Conservation (phyloP, 1,140 invertebrate genomes). For the Leptoteleia sp. region DNA sequence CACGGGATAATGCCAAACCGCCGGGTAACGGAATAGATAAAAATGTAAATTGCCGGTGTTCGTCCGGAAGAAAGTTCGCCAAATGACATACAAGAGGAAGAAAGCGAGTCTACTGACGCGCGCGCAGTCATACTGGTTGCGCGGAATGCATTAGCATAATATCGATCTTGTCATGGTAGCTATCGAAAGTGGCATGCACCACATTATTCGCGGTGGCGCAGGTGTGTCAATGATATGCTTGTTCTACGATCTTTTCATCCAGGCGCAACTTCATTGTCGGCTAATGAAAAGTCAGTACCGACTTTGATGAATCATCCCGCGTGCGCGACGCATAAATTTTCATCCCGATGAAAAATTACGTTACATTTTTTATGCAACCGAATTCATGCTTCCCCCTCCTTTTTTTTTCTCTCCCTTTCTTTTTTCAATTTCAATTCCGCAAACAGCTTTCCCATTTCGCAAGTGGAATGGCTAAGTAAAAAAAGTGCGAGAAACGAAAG, state of each 20-base stretch:
- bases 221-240: slow-evolving; percentile 67
- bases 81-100: slow-evolving; percentile 31
- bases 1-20: too few species aligned
- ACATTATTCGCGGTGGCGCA: slow-evolving; percentile 53
- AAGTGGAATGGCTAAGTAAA: too few species aligned
- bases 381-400: too few species aligned
- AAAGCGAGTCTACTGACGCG: slow-evolving; percentile 50
- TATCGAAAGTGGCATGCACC: slow-evolving; percentile 46
- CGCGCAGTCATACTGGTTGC: slow-evolving; percentile 34
- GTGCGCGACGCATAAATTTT: slow-evolving; percentile 20
- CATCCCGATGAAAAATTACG: neutral
- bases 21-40: too few species aligned
- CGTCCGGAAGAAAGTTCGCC: slow-evolving; percentile 47
- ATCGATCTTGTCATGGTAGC: slow-evolving; percentile 56
- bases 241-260: slow-evolving; percentile 61
- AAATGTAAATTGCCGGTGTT: slow-evolving; percentile 35
- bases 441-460: too few species aligned
- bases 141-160: slow-evolving; percentile 63
- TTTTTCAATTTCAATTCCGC: too few species aligned
- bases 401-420: too few species aligned
- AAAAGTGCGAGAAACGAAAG: too few species aligned
- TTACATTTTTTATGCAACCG: too few species aligned
- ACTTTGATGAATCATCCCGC: slow-evolving; percentile 61
- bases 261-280: slow-evolving; percentile 40
- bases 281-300: slow-evolving; percentile 54